Evolutionary conservation across 2,113 vertebrate species (phyloP), one percentile per base, ranked within the genome.

Genomic region (Prionailurus bengalensis): DNA sequence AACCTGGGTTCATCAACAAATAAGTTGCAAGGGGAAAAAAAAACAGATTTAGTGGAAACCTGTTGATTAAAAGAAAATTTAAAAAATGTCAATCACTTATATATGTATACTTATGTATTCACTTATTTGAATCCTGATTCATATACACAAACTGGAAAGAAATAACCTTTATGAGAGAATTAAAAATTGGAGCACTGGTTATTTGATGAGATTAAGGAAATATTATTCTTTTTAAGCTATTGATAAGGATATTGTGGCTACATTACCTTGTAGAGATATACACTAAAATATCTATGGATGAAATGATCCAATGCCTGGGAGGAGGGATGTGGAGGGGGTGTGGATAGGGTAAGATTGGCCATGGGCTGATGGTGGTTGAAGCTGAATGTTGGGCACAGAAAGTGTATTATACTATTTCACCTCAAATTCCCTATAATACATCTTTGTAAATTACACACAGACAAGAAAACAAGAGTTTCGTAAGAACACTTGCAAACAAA

Each of bases 71-170:
- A 94, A 94, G 42, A 55, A 19, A 80, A 48, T 65, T 48, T 80
- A 11, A 63, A 53, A 89, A 89, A 70, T 78, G 29, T 53, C 39
- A 51, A 5, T 81, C 66, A 51, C 14, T 95, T 73, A 39, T 39
- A 21, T 73, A 39, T 11, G 70, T 73, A 73, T 31, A 55, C 19
- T n/a, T 71, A 53, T 27, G 23, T 45, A 19, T 85, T 31, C 16
- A 29, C 27, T 81, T 94, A 82, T 48, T 63, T 82, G 33, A 93
- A 92, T 71, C 16, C 17, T 76, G 19, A 87, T 66, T 90, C 63
- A 31, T 45, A 89, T 71, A 70, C 85, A 89, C 25, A 85, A 92
- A 89, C 31, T 65, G 12, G 27, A 88, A 95, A 93, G 66, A 93
- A 93, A 71, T 55, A 78, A 29, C 25, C 83, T 74, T 76, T 51